A percentile compares a stretch with the other conserved stretches of the same genome.
Evolutionary conservation across 2,113 vertebrate genomes (phyloP).

Genomic region (Apteryx owenii): DNA sequence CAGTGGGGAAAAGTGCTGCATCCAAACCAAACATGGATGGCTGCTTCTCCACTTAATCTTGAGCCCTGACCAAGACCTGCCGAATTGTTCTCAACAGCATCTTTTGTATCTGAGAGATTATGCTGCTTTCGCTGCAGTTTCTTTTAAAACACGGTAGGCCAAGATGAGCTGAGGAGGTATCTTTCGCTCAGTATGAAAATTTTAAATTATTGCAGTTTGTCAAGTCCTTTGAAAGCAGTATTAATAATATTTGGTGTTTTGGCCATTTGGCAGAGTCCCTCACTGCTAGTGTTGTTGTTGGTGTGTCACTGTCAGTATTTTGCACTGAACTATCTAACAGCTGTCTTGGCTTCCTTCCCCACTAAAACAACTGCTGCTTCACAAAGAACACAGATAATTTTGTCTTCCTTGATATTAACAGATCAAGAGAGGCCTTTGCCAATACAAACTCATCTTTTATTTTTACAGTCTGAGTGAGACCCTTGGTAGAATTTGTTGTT

Average conservation of each 20-base stretch:
- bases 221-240: background rate
- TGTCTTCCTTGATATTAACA: constrained; percentile 67
- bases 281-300: constrained; percentile 39
- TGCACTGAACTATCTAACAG: constrained; percentile 53
- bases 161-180: background rate
- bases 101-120: background rate
- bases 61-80: background rate
- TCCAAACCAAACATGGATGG: constrained; percentile 38
- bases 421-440: constrained; percentile 53
- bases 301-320: constrained; percentile 49
- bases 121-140: background rate
- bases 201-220: background rate
- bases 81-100: background rate
- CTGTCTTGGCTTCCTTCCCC: constrained; percentile 59
- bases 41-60: background rate
- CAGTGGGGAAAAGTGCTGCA: background rate
- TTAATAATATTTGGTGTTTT: constrained; percentile 33
- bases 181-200: background rate
- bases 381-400: constrained; percentile 67
- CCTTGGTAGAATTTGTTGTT: constrained; percentile 53
- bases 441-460: constrained; percentile 61
- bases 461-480: constrained; percentile 39
- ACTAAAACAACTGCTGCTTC: constrained; percentile 60
- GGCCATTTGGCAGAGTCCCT: background rate
- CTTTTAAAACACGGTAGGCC: background rate